Evolutionary conservation across 1,140 invertebrate species (phyloP), one percentile per base, ranked within the genome.

Genomic region (Drosophila bifasciata): DNA sequence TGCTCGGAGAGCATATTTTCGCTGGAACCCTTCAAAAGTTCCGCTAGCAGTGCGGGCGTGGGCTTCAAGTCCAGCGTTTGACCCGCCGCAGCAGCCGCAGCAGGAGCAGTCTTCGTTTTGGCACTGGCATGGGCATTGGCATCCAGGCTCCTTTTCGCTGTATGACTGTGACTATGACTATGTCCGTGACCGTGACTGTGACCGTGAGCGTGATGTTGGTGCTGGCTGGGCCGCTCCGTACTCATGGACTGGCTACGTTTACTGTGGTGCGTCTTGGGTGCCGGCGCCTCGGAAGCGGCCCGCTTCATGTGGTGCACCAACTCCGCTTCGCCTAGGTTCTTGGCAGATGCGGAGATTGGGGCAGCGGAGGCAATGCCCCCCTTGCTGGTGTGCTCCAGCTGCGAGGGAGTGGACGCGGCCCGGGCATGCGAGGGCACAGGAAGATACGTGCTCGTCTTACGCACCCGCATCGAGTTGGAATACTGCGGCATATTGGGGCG

Each of bases 11-110:
- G 93, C 36, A 95, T 92, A 57, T 95, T 94, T 89, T 96, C 96
- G 9, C 95, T 96, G 74, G 95, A 95, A 16, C 95, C 95, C 56
- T 95, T 93, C 13, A 96, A 92, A 40, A 96, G 92, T 84, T 96
- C 95, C 11, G 95, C 95, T 25, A 96, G 91, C 21, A 96, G 91
- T 79, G 96, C 95, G 0, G 93, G 94, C 50, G 94, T 95, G 2
- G 95, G 94, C 76, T 94, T 94, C 16, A 94, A 90, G 58, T 78
- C 88, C 48, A 50, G 78, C 41, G 76, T 61, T 75, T 58, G 41
- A 23, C 16, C 19, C 15, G 62, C 46, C 28, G 52, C 1, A 5
- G 52, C 19, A 25, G 62, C 46, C 28, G 52, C 1, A 5, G 52
- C 19, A 25, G 49, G 11, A 13, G 59, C 21, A 15, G n/a, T 23